Conservation (phyloP, 2,888 invertebrate genomes). For the Xestia xanthographa region DNA sequence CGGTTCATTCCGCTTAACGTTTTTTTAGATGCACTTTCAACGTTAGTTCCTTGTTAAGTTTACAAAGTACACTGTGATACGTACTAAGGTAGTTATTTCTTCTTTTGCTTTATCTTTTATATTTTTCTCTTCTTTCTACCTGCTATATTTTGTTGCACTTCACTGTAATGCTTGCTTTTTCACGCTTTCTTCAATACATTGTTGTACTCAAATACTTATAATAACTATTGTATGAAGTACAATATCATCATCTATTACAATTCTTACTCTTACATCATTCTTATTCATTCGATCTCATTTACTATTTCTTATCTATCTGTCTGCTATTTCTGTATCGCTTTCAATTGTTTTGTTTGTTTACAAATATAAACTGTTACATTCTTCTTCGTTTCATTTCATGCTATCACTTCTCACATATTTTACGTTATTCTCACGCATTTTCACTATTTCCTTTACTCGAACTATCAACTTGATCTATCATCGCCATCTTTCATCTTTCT, state of each 20-base stretch:
- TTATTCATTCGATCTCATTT: conserved; percentile 25
- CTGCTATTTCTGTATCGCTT: conserved; percentile 54
- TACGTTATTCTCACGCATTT: conserved; percentile 32
- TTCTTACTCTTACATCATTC: conserved; percentile 36
- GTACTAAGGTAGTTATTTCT: conserved; percentile 80
- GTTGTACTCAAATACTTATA: conserved; percentile 28
- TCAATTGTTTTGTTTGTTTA: conserved; percentile 48
- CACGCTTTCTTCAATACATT: conserved; percentile 43
- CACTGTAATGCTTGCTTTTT: conserved; percentile 61
- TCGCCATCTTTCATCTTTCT: background rate
- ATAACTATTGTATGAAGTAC: conserved; percentile 26
- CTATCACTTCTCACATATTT: conserved; percentile 39
- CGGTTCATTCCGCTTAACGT: conserved; percentile 84
- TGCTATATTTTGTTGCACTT: conserved; percentile 46
- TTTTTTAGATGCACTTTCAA: conserved; percentile 73
- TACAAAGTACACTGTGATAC: conserved; percentile 88
- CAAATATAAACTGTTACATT: conserved; percentile 68
- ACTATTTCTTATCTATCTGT: conserved; percentile 43
- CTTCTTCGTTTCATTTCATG: conserved; percentile 75
- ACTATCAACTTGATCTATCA: conserved; percentile 22
- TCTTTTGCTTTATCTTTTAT: conserved; percentile 49
- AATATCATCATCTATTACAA: conserved; percentile 21
- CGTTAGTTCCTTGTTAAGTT: conserved; percentile 80
- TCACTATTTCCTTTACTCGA: conserved; percentile 16
- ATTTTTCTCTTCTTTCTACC: conserved; percentile 46